Conservation (phyloP, 1,140 invertebrate genomes). For the Aphelinus atriplicis region DNA sequence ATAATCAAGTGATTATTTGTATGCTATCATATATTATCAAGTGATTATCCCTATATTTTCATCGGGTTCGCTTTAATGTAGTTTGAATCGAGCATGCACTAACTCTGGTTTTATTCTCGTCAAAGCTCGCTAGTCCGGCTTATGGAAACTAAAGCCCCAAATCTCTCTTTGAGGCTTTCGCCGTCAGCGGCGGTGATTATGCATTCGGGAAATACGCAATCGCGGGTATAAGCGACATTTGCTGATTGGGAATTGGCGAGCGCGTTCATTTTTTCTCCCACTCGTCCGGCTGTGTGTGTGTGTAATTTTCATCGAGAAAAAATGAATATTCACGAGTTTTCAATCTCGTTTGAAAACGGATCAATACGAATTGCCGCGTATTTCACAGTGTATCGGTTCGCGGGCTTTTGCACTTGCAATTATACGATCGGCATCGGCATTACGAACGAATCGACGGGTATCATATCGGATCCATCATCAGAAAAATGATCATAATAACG, state of each 20-base stretch:
- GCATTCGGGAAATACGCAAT: conserved; percentile 3
- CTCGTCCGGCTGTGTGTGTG: not conserved
- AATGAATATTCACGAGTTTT: conserved; percentile 20
- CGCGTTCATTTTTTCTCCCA: not conserved
- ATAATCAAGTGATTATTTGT: too few species aligned
- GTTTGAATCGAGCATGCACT: too few species aligned
- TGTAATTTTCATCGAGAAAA: conserved; percentile 19
- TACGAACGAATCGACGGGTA: too few species aligned
- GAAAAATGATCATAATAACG: too few species aligned
- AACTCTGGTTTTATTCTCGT: too few species aligned
- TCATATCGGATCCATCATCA: too few species aligned
- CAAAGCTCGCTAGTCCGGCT: too few species aligned
- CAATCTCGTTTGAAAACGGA: conserved; percentile 23
- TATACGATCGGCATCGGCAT: not conserved
- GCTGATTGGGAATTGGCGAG: conserved; percentile 13
- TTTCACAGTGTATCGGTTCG: not conserved
- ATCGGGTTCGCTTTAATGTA: too few species aligned
- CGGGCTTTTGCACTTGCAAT: conserved; percentile 22
- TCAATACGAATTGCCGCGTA: conserved; percentile 1
- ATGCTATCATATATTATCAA: too few species aligned
- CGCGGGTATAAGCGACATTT: conserved; percentile 1
- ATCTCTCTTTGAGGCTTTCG: not conserved
- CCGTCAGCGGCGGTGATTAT: conserved; percentile 5
- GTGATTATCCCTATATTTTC: too few species aligned
- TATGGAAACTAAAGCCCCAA: not conserved